Evolutionary conservation across 2,888 invertebrate genomes (phyloP).

Genomic region (Tillus elongatus): DNA sequence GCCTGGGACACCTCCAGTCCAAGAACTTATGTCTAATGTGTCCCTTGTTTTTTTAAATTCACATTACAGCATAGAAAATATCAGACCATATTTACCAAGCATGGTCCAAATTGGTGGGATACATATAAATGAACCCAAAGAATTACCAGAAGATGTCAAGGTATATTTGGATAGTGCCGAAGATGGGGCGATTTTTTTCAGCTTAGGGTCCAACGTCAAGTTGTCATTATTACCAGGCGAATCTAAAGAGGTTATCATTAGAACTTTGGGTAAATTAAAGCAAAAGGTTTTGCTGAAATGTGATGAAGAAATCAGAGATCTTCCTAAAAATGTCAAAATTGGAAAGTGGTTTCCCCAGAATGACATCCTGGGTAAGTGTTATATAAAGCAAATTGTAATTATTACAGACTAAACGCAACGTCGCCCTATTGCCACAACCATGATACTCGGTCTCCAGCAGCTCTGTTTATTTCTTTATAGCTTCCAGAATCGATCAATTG

Average conservation of each 20-base stretch:
- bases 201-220: constrained; percentile 27
- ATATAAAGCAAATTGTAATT: constrained; percentile 6
- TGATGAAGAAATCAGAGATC: constrained; percentile 46
- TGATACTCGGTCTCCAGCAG: no score
- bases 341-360: constrained; percentile 58
- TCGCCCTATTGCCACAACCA: no score
- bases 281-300: constrained; percentile 60
- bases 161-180: constrained; percentile 23
- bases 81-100: constrained; percentile 31
- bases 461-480: no score
- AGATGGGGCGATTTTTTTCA: constrained; percentile 28
- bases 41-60: constrained; percentile 29
- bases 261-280: constrained; percentile 48
- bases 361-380: constrained; percentile 24
- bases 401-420: no score
- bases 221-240: constrained; percentile 20
- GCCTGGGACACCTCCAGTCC: constrained; percentile 24
- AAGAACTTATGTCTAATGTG: constrained; percentile 23
- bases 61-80: constrained; percentile 28
- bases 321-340: constrained; percentile 49
- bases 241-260: constrained; percentile 39
- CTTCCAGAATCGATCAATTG: no score
- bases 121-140: constrained; percentile 25
- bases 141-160: constrained; percentile 21
- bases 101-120: constrained; percentile 32